A percentile compares a stretch with the other conserved stretches of the same genome.
Conservation (phyloP, 2,797 vertebrate genomes). For the Heterohyrax brucei region DNA sequence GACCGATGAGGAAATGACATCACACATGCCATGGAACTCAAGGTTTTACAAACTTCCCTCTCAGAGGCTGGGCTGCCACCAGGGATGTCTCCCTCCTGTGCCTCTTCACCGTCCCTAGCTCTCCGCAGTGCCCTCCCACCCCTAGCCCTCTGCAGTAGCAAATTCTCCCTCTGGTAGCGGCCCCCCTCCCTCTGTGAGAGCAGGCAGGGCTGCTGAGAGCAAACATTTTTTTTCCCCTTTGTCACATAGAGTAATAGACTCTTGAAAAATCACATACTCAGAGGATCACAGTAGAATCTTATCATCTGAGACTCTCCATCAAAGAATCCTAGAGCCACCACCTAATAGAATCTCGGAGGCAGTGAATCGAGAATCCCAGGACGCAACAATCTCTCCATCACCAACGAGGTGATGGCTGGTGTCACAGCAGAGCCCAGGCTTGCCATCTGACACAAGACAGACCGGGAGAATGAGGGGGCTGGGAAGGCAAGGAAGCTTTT, state of each 20-base stretch:
- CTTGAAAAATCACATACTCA: slow-evolving; percentile 79
- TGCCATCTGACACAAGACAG: neutral
- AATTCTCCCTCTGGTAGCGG: neutral
- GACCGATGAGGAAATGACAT: neutral
- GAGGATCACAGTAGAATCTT: slow-evolving; percentile 72
- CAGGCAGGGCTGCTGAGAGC: slow-evolving; percentile 46
- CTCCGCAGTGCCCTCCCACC: too few relatives aligned
- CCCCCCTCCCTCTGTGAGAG: neutral
- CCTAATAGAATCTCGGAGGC: slow-evolving; percentile 36
- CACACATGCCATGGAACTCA: accelerated
- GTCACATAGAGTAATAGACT: slow-evolving; percentile 83
- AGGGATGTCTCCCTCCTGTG: neutral
- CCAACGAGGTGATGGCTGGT: accelerated
- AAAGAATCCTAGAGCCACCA: slow-evolving; percentile 36
- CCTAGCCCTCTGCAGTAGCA: neutral
- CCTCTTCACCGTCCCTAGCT: accelerated
- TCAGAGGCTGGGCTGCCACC: too few relatives aligned
- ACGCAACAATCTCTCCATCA: neutral
- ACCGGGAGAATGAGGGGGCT: accelerated
- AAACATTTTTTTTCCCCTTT: slow-evolving; percentile 61
- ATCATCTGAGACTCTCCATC: slow-evolving; percentile 72
- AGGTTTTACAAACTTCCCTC: neutral
- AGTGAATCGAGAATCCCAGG: neutral
- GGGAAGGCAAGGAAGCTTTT: neutral
- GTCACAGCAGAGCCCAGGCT: neutral